Evolutionary conservation across 2,888 invertebrate genomes (phyloP), one percentile per base, ranked within the genome.

Genomic region (Phyllotreta cruciferae): DNA sequence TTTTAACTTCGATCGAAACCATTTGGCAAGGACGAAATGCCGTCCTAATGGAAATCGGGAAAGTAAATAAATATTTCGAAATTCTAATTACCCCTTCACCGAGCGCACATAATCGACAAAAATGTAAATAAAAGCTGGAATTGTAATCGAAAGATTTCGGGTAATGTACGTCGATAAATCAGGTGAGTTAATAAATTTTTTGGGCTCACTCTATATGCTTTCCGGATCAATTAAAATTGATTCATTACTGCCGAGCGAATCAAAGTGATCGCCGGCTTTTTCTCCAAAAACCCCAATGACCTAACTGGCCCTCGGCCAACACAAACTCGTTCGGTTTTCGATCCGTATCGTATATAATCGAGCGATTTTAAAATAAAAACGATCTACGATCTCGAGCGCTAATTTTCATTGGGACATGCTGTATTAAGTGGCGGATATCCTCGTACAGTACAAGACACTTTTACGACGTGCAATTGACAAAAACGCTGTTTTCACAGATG

Each of bases 151-250:
- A 3, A 24, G 24, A 24, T 24, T 62, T 55, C 54, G 66, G 63
- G 68, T 67, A 63, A 71, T 71, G 69, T 70, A 70, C 66, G 68
- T 69, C 66, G 68, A 70, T 57, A 67, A 56, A 38, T 62, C 61
- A 64, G 63, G 66, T 66, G 63, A 66, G 66, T 63, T 41, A 9
- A 44, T n/a, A 5, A 39, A 39, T 39, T n/a, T n/a, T n/a, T 39
- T 10, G 1, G 10, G 10, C 41, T 10, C 41, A 2, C 10, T 39
- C 9, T n/a, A 5, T 39, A 39, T 39, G n/a, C n/a, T n/a, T n/a
- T n/a, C n/a, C n/a, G n/a, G n/a, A n/a, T 39, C 1, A 39, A 10
- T 10, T 3, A 1, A 11, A 24, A 54, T 9, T 4, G 39, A 36
- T n/a, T 13, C 36, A 24, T 24, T 24, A 24, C 24, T 24, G 2